Evolutionary conservation across 2,113 vertebrate genomes (phyloP), one percentile per base, ranked within the genome.

Genomic region (Gadus chalcogrammus): DNA sequence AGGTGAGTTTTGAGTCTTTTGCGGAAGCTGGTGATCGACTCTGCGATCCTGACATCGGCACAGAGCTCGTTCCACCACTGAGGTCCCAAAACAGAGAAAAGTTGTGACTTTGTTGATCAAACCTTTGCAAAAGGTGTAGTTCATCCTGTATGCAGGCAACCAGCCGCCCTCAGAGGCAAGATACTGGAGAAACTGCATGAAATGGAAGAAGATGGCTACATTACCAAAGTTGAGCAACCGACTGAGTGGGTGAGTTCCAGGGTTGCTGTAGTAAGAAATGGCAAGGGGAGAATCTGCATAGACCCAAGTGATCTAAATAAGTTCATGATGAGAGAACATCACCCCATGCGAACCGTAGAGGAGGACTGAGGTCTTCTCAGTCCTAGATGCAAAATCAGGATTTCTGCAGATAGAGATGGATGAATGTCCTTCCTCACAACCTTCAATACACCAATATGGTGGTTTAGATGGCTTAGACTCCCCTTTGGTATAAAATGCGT

Each of bases 331-430:
- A 22, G 56, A 67, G 9, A 24, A 24, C 22, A 24, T 24, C 22
- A 24, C 22, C 22, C 22, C 22, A 24, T 24, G 22, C 22, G 22
- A 24, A 24, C 22, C 22, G 22, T 24, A 24, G 22, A 24, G 22
- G 22, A 24, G 22, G 22, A 2, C 22, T 24, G 1, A 24, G 2
- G 22, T 24, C 22, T 24, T 24, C 22, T 24, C 22, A 17, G 59
- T 71, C 15, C 62, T 80, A 53, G 67, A 76, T 56, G 73, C 70
- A 16, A 81, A 75, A 20, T 78, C 72, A 15, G 72, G 72, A 1
- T 78, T 78, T 52, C 62, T 78, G 8, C 66, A 81, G 53, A 77
- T 72, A 61, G 27, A 64, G 31, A 24, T 72, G 52, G 69, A 78
- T 59, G 53, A 80, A 38, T 67, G 61, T 75, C 56, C 0, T 61